Evolutionary conservation across 2,113 vertebrate species (phyloP), one percentile per base, ranked within the genome.

Genomic region (Etia nguti): DNA sequence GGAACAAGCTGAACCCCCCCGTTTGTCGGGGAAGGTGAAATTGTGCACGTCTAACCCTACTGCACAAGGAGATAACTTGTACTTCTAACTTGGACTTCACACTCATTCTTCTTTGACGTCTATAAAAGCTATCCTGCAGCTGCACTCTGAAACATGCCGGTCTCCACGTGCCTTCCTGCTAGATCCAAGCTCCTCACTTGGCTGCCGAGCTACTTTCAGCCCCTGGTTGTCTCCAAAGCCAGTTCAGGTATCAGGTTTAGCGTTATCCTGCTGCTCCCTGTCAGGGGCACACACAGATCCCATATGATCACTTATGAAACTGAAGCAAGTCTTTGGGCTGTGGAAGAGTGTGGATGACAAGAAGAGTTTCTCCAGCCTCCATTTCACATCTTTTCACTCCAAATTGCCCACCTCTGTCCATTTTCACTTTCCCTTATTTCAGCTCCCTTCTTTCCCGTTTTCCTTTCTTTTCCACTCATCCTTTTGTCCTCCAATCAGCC

Each of bases 401-500:
- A 68, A 84, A 87, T 91, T 84, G 68, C 38, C 34, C 41, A 82
- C 79, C 82, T 84, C 59, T 70, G 43, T 68, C 54, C 87, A 65
- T 86, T 89, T 85, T 94, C 88, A 87, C 87, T 83, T 59, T 56
- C 31, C 84, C 81, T 95, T 95, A 86, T 88, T 86, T 83, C 57
- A 52, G 43, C 81, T 70, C 77, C 36, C 60, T 65, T 79, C 93
- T 95, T 79, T 26, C 70, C 57, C 75, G 22, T 10, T 83, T 89
- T 80, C 79, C 55, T 89, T 87, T 90, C 80, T 88, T 57, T 79
- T 85, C 56, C 11, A 46, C 83, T 88, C 88, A 91, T 93, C 90
- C 87, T 55, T 94, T 95, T 93, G 92, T 95, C 89, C 91, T 86
- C 79, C 89, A 83, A 90, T 92, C 92, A 89, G 88, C 84, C 86